phyloP scores from a whole-genome alignment of 2,888 invertebrate genomes.

The Orchesellides sinensis region DNA sequence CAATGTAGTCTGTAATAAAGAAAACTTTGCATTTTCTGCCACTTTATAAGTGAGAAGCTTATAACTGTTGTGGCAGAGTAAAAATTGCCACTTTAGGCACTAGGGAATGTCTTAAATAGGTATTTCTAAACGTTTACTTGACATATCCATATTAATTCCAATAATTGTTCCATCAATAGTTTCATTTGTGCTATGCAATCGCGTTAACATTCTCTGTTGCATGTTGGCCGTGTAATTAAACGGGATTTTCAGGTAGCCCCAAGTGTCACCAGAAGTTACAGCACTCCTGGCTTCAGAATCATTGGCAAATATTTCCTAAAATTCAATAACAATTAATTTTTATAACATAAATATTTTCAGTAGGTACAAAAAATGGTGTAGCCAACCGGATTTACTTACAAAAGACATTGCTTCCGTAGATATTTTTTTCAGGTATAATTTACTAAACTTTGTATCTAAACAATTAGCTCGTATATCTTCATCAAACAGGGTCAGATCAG shows the following conservation, averaged over 20 bases:
- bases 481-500: background rate
- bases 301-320: no score
- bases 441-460: conserved; percentile 26
- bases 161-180: conserved; percentile 91
- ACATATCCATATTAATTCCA: conserved; percentile 94
- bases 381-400: no score
- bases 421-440: conserved; percentile 37
- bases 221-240: conserved; percentile 93
- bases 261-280: conserved; percentile 86
- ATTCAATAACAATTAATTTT: no score
- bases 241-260: conserved; percentile 92
- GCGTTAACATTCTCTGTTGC: conserved; percentile 87
- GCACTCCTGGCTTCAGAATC: conserved; percentile 83
- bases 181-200: conserved; percentile 89
- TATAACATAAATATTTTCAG: no score
- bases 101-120: no score
- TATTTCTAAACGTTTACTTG: no score
- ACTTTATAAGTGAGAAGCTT: no score
- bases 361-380: no score
- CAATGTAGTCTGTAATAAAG: conserved; percentile 23
- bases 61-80: no score
- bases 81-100: no score
- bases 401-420: conserved; percentile 6
- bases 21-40: background rate
- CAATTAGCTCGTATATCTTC: conserved; percentile 7